Evolutionary conservation across 2,113 vertebrate genomes (phyloP).

Genomic region (Rhinolophus sinicus): DNA sequence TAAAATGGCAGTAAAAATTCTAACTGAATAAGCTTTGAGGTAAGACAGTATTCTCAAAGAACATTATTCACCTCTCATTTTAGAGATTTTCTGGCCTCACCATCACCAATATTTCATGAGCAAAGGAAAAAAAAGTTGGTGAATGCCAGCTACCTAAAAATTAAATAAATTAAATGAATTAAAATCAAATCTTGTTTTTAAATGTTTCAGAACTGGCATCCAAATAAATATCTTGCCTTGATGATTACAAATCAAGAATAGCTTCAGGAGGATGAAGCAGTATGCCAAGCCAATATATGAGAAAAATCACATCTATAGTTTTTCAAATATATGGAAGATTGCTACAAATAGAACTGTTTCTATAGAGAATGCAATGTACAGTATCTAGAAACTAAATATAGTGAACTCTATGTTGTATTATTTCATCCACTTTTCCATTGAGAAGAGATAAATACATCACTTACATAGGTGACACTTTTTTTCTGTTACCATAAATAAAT

Average conservation of each 20-base stretch:
- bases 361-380: not conserved
- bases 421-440: not conserved
- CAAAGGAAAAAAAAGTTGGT: not conserved
- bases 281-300: not conserved
- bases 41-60: not conserved
- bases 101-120: not conserved
- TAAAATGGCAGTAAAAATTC: not conserved
- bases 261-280: not conserved
- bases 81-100: not conserved
- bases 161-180: conserved; percentile 29
- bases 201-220: not conserved
- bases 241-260: not conserved
- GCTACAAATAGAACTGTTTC: not conserved
- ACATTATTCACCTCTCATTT: conserved; percentile 1
- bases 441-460: not conserved
- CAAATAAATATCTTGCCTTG: conserved; percentile 4
- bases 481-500: not conserved
- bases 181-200: conserved; percentile 15
- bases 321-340: not conserved
- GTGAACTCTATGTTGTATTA: not conserved
- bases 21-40: not conserved
- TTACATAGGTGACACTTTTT: not conserved
- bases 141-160: not conserved
- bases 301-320: not conserved
- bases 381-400: not conserved